Evolutionary conservation across 2,888 invertebrate species (phyloP).

Genomic region (Clostera curtula): DNA sequence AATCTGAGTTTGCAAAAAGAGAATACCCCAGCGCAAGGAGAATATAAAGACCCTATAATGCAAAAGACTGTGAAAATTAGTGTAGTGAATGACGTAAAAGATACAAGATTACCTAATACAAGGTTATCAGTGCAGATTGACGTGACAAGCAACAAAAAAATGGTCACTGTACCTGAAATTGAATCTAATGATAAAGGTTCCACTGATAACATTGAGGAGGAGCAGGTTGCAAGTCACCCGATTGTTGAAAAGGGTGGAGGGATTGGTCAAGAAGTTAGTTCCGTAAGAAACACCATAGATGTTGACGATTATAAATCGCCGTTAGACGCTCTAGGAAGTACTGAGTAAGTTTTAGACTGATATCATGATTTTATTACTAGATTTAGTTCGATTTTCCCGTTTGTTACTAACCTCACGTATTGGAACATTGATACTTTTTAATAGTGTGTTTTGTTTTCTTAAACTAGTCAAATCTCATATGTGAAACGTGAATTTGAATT

Average conservation of each 20-base stretch:
- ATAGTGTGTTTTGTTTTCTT: too few species aligned
- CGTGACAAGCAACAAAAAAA: conserved; percentile 44
- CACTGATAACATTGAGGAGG: conserved; percentile 6
- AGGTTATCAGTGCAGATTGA: conserved; percentile 48
- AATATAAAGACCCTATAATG: conserved; percentile 28
- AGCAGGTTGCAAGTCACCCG: conserved; percentile 10
- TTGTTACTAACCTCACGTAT: too few species aligned
- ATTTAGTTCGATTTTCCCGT: not conserved
- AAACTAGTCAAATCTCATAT: too few species aligned
- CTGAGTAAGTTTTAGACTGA: conserved; percentile 38
- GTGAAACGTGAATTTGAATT: too few species aligned
- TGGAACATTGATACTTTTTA: too few species aligned
- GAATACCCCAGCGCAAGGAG: conserved; percentile 46
- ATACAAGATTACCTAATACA: conserved; percentile 11
- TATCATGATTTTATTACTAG: not conserved
- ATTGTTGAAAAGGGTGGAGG: conserved; percentile 22
- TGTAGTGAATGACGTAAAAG: conserved; percentile 39
- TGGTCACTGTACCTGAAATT: conserved; percentile 36
- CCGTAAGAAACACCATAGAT: conserved; percentile 10
- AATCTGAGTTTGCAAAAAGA: conserved; percentile 53
- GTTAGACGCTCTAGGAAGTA: conserved; percentile 45
- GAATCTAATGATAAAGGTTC: conserved; percentile 13
- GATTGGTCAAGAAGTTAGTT: conserved; percentile 6
- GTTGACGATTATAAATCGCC: conserved; percentile 58
- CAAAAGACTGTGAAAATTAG: conserved; percentile 44